Conservation (phyloP, 2,113 vertebrate genomes). For the Mola mola region DNA sequence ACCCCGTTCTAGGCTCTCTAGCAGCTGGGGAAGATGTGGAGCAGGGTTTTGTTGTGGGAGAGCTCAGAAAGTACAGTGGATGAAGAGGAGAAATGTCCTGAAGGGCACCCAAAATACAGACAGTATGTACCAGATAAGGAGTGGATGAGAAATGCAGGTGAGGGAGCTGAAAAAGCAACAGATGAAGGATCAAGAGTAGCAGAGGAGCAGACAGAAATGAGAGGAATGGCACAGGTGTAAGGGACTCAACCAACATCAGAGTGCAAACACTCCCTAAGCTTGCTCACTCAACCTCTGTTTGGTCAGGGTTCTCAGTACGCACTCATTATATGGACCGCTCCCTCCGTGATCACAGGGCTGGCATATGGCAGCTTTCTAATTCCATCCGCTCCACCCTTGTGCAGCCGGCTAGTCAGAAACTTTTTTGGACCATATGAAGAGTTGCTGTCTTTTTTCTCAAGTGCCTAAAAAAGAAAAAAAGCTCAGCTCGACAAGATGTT, state of each 20-base stretch:
- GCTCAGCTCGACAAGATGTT: slow-evolving; percentile 11
- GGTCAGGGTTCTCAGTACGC: slow-evolving; percentile 44
- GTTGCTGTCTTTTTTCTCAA: background rate
- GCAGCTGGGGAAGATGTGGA: slow-evolving; percentile 13
- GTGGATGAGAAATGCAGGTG: background rate
- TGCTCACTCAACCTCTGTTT: slow-evolving; percentile 22
- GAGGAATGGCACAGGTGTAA: too few species aligned
- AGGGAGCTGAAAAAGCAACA: slow-evolving; percentile 17
- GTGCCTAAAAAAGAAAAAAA: slow-evolving; percentile 20
- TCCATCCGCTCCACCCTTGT: slow-evolving; percentile 42
- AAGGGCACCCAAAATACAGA: slow-evolving; percentile 9
- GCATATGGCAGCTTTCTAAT: slow-evolving; percentile 64
- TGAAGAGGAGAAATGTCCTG: background rate
- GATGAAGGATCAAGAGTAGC: slow-evolving; percentile 15
- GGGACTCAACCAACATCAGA: slow-evolving; percentile 37
- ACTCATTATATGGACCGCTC: slow-evolving; percentile 67
- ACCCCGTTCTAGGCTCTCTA: slow-evolving; percentile 8
- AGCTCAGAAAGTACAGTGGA: background rate
- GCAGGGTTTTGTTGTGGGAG: too few species aligned
- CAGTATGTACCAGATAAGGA: slow-evolving; percentile 7
- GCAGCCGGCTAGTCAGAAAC: slow-evolving; percentile 9
- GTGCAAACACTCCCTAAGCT: slow-evolving; percentile 10
- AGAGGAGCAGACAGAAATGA: slow-evolving; percentile 8
- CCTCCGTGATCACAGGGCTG: slow-evolving; percentile 66
- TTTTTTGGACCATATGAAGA: slow-evolving; percentile 15